Percentiles rank a stretch among this genome's conserved stretches.
phyloP scores from a whole-genome alignment of 2,113 vertebrate species.

The Calonectris borealis region DNA sequence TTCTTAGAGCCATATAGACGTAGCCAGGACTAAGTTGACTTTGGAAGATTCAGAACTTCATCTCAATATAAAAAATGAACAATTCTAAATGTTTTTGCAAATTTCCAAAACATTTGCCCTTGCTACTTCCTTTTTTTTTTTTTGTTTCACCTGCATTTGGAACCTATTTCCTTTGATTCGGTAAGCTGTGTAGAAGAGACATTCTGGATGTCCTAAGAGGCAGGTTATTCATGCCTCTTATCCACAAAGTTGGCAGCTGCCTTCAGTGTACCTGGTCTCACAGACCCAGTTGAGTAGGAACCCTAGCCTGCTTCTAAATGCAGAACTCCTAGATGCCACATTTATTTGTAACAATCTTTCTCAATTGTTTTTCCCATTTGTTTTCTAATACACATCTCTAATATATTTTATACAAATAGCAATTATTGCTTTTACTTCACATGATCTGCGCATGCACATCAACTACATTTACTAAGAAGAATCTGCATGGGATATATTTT shows the following conservation, averaged over 20 bases:
- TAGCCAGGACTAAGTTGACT: neutral
- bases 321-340: neutral
- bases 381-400: neutral
- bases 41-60: neutral
- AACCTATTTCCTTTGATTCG: neutral
- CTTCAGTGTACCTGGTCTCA: neutral
- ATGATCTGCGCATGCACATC: neutral
- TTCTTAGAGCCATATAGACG: rapidly evolving
- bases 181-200: neutral
- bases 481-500: neutral
- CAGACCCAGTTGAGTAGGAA: neutral
- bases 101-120: neutral
- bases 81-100: neutral
- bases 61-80: neutral
- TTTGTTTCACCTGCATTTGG: neutral
- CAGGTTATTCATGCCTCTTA: neutral
- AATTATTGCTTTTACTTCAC: neutral
- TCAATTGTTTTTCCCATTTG: neutral
- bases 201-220: neutral
- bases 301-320: neutral
- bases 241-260: neutral
- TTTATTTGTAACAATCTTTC: neutral
- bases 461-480: neutral
- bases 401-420: neutral
- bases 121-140: neutral